Percentiles rank a stretch among this genome's conserved stretches.
Conservation (phyloP, 2,888 invertebrate genomes). For the Cantharis rustica region DNA sequence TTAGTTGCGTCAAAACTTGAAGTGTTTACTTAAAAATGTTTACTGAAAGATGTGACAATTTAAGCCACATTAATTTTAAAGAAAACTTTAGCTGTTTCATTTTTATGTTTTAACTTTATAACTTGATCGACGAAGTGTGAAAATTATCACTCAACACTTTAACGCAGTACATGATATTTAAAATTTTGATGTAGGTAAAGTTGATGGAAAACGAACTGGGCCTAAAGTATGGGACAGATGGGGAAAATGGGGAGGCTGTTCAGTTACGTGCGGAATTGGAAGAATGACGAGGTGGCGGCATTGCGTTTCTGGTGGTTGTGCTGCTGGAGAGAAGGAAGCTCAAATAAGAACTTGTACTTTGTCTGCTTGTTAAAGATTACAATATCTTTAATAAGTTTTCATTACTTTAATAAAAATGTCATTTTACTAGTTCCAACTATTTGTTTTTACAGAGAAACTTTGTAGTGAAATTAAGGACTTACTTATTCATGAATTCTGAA, state of each 20-base stretch:
- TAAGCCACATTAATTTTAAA: not conserved
- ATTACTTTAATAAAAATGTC: not conserved
- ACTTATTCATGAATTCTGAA: not conserved
- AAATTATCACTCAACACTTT: not conserved
- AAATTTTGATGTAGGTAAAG: not conserved
- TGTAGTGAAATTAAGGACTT: too few species aligned
- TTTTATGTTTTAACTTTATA: not conserved
- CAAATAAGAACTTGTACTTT: constrained; percentile 58
- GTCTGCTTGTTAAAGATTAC: constrained; percentile 48
- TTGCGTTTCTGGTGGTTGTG: constrained; percentile 57
- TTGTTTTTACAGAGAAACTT: too few species aligned
- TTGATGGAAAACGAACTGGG: constrained; percentile 20
- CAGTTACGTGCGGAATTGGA: constrained; percentile 57
- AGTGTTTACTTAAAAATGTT: not conserved
- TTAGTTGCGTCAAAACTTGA: not conserved
- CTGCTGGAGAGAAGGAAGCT: constrained; percentile 58
- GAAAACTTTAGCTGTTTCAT: not conserved
- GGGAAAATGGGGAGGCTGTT: constrained; percentile 59
- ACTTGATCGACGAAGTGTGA: not conserved
- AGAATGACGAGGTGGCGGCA: constrained; percentile 54
- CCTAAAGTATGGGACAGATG: constrained; percentile 58
- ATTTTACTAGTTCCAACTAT: too few species aligned
- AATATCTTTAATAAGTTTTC: not conserved
- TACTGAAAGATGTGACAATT: not conserved
- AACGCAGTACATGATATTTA: not conserved